Base-by-base conservation (phyloP, 2,888 invertebrate genomes). In the Calameuta idolon region DNA sequence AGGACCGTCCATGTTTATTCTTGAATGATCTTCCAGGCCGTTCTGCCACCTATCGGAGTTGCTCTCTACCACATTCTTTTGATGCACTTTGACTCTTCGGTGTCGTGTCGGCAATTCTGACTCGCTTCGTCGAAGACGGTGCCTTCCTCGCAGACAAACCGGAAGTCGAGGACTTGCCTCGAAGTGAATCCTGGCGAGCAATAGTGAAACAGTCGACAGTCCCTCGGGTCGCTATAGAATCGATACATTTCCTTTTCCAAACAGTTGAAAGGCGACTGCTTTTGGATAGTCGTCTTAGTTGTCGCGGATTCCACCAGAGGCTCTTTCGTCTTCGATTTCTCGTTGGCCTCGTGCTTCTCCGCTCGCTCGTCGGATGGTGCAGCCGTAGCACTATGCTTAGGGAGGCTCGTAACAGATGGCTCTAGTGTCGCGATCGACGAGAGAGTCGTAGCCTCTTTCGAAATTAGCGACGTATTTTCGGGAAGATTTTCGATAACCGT, bases 191-290 rank as follows among this genome's bases (percentile, higher is more conserved):
- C 94, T n/a, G 92, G 92, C 4, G 94, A 93, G 87, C 94, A 94
- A 82, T 94, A 94, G 86, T 94, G 94, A 85, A 94, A 94, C 82
- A 94, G 88, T 81, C 94, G 92, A 83, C 94, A 94, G 87, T 94
- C 94, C 79, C 93, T 91, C 74, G 92, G 92, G 86, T 94, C 94
- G 1, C 93, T 93, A 85, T 94, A 94, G 87, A 94, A 94, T 79
- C 92, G 92, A 83, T 94, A 92, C 85, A 93, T 90, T 79, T 92
- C 91, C 83, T 92, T 93, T 55, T 93, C 93, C 75, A 93, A 91
- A 84, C 94, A 94, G 81, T 93, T 93, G 87, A 94, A 94, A 35
- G 92, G 91, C 73, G 77, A 83, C 76, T 76, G 79, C 77, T 84
- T 83, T 83, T 80, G 79, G 76, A 73, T 68, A 74, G 1, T 80